phyloP scores from a whole-genome alignment of 1,140 invertebrate species.

The Rhopalosiphum padi region DNA sequence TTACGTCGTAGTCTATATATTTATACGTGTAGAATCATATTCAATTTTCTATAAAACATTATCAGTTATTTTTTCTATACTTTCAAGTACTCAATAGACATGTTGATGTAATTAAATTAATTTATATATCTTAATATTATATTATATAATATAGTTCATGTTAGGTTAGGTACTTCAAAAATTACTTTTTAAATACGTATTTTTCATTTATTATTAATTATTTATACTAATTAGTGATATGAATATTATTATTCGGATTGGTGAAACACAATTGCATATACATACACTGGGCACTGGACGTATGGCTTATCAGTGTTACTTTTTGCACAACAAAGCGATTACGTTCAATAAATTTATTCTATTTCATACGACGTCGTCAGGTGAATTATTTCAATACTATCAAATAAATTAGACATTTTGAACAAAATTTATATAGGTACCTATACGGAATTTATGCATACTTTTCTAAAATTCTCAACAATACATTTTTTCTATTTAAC shows the following conservation, averaged over 20 bases:
- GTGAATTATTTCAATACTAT: not conserved
- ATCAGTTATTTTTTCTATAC: not conserved
- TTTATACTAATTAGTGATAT: not conserved
- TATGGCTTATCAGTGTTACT: not conserved
- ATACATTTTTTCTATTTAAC: too few species aligned
- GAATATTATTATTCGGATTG: not conserved
- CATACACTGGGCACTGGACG: not conserved
- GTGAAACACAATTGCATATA: not conserved
- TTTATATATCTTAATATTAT: not conserved
- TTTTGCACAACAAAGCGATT: not conserved
- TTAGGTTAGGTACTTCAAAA: not conserved
- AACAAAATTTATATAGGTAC: too few species aligned
- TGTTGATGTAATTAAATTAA: not conserved
- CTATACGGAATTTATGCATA: too few species aligned
- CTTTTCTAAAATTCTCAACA: too few species aligned
- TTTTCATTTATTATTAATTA: too few species aligned
- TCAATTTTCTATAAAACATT: not conserved
- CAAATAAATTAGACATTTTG: too few species aligned
- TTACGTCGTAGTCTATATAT: too few species aligned
- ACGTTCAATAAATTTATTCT: not conserved
- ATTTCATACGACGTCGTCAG: not conserved
- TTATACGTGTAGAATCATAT: not conserved
- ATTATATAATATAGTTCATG: not conserved
- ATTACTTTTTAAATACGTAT: not conserved
- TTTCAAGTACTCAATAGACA: not conserved